A percentile compares a stretch with the other conserved stretches of the same genome.
Conservation (phyloP, 2,888 invertebrate species). For the Alentia gelatinosa region DNA sequence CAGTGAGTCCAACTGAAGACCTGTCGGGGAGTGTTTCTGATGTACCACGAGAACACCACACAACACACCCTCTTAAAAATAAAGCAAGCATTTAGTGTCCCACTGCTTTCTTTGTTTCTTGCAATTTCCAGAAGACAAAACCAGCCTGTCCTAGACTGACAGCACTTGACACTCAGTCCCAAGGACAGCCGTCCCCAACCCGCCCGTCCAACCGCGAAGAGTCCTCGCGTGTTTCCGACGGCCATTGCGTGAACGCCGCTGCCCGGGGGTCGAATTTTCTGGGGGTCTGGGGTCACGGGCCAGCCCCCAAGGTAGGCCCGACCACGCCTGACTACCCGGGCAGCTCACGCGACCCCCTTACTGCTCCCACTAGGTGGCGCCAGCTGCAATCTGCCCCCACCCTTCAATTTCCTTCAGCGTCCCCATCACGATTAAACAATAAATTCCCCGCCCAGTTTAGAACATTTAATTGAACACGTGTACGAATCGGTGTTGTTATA, state of each 20-base stretch:
- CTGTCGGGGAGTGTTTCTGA: too few species aligned
- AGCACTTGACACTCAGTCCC: background rate
- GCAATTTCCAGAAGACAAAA: slow-evolving; percentile 9
- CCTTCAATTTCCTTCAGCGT: slow-evolving; percentile 12
- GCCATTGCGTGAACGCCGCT: slow-evolving; percentile 14
- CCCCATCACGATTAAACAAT: background rate
- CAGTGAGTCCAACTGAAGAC: too few species aligned
- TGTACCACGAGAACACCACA: too few species aligned
- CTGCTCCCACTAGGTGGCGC: slow-evolving; percentile 2
- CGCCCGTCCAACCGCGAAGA: background rate
- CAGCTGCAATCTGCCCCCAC: slow-evolving; percentile 13
- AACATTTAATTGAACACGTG: background rate
- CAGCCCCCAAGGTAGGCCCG: background rate
- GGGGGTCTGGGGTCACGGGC: slow-evolving; percentile 42
- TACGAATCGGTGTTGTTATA: too few species aligned
- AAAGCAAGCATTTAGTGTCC: background rate
- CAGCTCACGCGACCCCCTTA: background rate
- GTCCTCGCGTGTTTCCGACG: background rate
- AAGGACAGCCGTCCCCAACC: background rate
- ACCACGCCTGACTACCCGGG: slow-evolving; percentile 14
- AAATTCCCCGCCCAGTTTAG: background rate
- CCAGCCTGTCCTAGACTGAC: background rate
- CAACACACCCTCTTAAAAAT: too few species aligned
- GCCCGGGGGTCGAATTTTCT: slow-evolving; percentile 37
- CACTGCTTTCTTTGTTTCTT: slow-evolving; percentile 5